Percentiles rank a stretch among this genome's conserved stretches.
Conservation (phyloP, 2,888 invertebrate species). For the Epinotia bilunana region DNA sequence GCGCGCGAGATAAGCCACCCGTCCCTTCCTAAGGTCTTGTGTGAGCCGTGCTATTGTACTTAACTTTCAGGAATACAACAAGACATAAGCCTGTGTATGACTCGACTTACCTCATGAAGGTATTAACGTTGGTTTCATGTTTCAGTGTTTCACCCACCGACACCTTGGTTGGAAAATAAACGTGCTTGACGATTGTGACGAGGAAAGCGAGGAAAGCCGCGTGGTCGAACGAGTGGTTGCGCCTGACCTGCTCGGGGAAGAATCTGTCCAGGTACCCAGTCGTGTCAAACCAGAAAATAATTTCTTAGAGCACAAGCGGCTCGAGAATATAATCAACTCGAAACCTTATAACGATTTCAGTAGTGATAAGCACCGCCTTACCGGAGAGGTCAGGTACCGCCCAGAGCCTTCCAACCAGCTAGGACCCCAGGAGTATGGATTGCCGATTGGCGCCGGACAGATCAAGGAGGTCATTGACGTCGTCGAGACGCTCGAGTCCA, state of each 20-base stretch:
- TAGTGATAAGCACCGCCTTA: constrained; percentile 69
- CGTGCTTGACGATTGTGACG: constrained; percentile 92
- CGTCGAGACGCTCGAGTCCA: constrained; percentile 73
- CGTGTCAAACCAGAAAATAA: constrained; percentile 86
- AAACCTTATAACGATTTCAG: constrained; percentile 83
- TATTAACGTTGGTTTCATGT: constrained; percentile 50
- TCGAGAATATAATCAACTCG: constrained; percentile 79
- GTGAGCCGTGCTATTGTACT: not conserved
- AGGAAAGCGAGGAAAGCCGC: constrained; percentile 82
- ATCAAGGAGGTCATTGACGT: constrained; percentile 77
- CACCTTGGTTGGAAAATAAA: constrained; percentile 98
- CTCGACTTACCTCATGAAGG: not conserved
- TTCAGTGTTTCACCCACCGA: constrained; percentile 96
- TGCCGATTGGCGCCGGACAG: constrained; percentile 75
- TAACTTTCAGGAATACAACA: not conserved
- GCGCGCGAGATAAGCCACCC: too few relatives aligned
- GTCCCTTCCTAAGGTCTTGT: too few relatives aligned
- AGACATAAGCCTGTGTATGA: not conserved
- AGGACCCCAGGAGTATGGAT: constrained; percentile 72
- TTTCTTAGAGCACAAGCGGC: constrained; percentile 76
- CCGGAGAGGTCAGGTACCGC: constrained; percentile 62
- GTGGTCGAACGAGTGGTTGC: constrained; percentile 73
- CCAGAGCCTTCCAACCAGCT: constrained; percentile 47
- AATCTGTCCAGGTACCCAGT: constrained; percentile 87
- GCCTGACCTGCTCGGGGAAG: constrained; percentile 72